Evolutionary conservation across 2,113 vertebrate species (phyloP).

Genomic region (Podiceps cristatus): DNA sequence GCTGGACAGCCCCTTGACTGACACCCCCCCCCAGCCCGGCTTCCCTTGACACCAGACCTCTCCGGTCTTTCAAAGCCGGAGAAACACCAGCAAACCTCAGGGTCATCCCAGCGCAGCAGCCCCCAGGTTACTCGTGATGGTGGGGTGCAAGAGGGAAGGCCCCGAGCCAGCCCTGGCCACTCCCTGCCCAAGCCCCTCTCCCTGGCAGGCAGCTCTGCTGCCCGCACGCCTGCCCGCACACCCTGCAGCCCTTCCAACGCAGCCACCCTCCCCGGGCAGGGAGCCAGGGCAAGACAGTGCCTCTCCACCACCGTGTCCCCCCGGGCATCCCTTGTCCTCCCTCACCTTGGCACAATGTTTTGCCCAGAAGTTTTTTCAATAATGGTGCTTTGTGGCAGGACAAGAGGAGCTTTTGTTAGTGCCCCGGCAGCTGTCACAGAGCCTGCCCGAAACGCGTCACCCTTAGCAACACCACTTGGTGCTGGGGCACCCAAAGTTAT

Average conservation of each 20-base stretch:
- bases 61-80: not conserved
- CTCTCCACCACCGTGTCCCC: not conserved
- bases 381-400: slow-evolving; percentile 12
- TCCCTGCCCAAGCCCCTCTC: not conserved
- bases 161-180: not conserved
- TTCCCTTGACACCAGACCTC: not conserved
- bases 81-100: not conserved
- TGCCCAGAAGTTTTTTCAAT: not conserved
- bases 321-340: not conserved
- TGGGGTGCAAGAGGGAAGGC: rapidly evolving
- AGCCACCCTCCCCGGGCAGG: rapidly evolving
- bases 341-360: not conserved
- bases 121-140: rapidly evolving
- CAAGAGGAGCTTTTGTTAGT: slow-evolving; percentile 17
- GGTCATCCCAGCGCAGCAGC: not conserved
- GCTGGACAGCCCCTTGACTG: not conserved
- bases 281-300: rapidly evolving
- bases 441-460: not conserved
- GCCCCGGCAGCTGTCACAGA: not conserved
- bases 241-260: not conserved
- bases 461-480: not conserved
- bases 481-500: not conserved
- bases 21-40: rapidly evolving
- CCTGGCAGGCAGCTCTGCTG: not conserved
- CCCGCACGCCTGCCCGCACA: rapidly evolving